phyloP scores from a whole-genome alignment of 2,113 vertebrate species.

The Dicaeum eximium region DNA sequence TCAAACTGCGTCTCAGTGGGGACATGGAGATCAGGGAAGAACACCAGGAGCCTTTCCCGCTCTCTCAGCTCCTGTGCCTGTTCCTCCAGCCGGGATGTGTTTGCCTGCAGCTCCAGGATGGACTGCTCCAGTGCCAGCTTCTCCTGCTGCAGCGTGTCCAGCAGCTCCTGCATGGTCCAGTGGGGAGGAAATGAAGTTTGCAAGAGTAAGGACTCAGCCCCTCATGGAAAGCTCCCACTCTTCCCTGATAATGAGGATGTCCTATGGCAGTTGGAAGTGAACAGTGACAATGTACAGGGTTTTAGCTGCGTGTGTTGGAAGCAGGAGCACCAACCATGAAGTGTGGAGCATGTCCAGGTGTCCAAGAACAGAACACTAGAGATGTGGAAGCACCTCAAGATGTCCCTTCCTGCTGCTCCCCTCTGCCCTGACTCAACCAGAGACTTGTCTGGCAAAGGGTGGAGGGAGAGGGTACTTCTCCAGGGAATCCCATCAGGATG shows the following conservation, averaged over 20 bases:
- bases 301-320: background rate
- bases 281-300: background rate
- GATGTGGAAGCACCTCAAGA: background rate
- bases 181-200: background rate
- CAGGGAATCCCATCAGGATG: fast-evolving
- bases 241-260: background rate
- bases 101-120: constrained; percentile 53
- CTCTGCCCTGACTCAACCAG: background rate
- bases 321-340: background rate
- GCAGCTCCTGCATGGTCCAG: constrained; percentile 64
- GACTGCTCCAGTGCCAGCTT: constrained; percentile 72
- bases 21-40: constrained; percentile 84
- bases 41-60: constrained; percentile 83
- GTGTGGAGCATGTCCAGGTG: fast-evolving
- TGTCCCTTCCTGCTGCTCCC: background rate
- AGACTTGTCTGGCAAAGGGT: background rate
- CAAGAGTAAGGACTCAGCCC: background rate
- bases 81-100: constrained; percentile 59
- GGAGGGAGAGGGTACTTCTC: background rate
- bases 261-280: background rate
- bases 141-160: constrained; percentile 70
- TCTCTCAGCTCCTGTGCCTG: constrained; percentile 68
- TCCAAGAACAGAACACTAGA: background rate
- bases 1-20: constrained; percentile 67
- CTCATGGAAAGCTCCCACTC: background rate